Evolutionary conservation across 92 coral and sea anemone species (phyloP), one percentile per base, ranked within the genome.

Genomic region (Phenganax subtilis): DNA sequence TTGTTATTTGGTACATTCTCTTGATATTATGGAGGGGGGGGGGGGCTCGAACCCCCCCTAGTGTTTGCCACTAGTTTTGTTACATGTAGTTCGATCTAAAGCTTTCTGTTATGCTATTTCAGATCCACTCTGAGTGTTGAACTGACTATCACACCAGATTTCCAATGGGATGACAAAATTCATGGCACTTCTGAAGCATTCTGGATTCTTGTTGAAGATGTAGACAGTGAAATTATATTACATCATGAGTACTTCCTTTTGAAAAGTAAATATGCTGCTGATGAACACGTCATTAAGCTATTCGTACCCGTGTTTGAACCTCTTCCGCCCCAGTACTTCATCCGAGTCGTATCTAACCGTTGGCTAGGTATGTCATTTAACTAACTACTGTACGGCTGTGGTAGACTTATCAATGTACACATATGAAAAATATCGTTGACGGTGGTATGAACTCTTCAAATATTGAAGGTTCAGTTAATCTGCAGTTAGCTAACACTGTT

Each of bases 161-260:
- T 94, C 75, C 98, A 94, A 86, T 94, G 98, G 98, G 98, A 94
- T n/a, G 98, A 94, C 77, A 94, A 94, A 67, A 84, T 94, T 64
- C 98, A 94, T 58, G 98, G 98, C 7, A 90, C 88, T 80, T 94
- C 98, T 0, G 97, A 94, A 79, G 96, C 98, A 12, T 92, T 94
- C 91, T 94, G 98, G 98, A 90, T 94, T 69, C 87, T 94, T 30
- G 98, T 94, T 55, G 98, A 94, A 88, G 98, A 94, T 85, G 98
- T 94, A 4, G 98, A 94, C 71, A 94, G 98, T 70, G 98, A 94
- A 62, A 92, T 94, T 72, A 92, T 94, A 75, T 85, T 94, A 20
- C 98, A 94, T 62, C 98, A 94, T 30, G 98, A 94, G 88, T 94
- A 94, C 82, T 94, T 94, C 83, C 84, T 94, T 60, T 89, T 94